Evolutionary conservation across 2,113 vertebrate species (phyloP).

Genomic region (Lipotes vexillifer): DNA sequence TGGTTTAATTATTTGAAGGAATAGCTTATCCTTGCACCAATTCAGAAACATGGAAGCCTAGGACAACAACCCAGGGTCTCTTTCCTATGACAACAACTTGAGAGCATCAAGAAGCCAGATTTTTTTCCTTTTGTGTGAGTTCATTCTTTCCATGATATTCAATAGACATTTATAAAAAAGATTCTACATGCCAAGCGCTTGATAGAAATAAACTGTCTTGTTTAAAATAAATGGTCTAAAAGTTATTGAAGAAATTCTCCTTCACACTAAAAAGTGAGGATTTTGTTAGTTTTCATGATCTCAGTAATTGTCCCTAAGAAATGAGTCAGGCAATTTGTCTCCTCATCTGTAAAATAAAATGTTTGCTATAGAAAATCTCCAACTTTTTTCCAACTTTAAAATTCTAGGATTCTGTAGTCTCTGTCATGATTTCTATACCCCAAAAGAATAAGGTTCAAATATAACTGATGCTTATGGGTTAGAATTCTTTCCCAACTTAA

Average conservation of each 20-base stretch:
- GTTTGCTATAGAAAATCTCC: background rate
- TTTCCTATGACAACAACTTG: background rate
- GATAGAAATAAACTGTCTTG: conserved; percentile 8
- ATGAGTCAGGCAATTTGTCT: background rate
- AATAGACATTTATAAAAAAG: conserved; percentile 24
- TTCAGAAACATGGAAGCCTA: background rate
- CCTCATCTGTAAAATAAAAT: background rate
- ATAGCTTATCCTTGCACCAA: background rate
- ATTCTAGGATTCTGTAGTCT: background rate
- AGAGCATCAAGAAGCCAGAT: background rate
- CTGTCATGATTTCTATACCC: background rate
- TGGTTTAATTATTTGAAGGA: background rate
- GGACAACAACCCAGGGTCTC: background rate
- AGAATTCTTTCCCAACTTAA: background rate
- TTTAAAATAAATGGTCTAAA: background rate
- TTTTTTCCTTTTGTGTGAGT: background rate
- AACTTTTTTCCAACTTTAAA: background rate
- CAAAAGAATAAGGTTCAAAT: background rate
- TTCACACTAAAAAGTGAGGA: background rate
- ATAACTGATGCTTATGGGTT: background rate
- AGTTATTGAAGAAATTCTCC: background rate
- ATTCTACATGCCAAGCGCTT: background rate
- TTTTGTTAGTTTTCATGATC: conserved; percentile 3
- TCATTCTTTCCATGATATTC: conserved; percentile 6
- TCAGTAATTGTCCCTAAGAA: background rate